These are phyloP conservation scores for Sarcophaga variegata DNA, from an alignment of 2,888 invertebrate genomes.

Conservation along the genomic window DNA sequence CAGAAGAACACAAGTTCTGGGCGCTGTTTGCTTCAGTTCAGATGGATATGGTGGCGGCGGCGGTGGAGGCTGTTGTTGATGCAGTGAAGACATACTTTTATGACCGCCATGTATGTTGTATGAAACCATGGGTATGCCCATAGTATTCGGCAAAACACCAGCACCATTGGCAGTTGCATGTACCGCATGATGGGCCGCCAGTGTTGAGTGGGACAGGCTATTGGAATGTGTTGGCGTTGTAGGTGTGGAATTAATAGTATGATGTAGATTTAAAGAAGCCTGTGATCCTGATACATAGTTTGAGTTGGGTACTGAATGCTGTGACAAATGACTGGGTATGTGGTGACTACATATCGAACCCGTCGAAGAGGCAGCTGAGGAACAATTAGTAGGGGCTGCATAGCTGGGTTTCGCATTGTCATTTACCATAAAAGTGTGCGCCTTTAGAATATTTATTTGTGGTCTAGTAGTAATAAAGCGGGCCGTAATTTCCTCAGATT, in stretches of 20 bases:
- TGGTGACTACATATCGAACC: slow-evolving; percentile 70
- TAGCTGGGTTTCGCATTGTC: slow-evolving; percentile 85
- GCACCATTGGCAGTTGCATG: slow-evolving; percentile 36
- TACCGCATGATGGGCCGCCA: slow-evolving; percentile 63
- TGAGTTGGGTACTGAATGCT: slow-evolving; percentile 78
- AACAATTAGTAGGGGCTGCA: slow-evolving; percentile 82
- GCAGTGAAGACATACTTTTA: slow-evolving; percentile 84
- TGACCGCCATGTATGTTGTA: slow-evolving; percentile 85
- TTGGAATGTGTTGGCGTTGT: slow-evolving; percentile 77
- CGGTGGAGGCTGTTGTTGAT: slow-evolving; percentile 78
- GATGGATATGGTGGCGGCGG: slow-evolving; percentile 81
- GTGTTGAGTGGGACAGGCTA: slow-evolving; percentile 68
- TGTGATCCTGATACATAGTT: slow-evolving; percentile 78
- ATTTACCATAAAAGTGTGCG: slow-evolving; percentile 88
- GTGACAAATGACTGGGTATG: slow-evolving; percentile 73
- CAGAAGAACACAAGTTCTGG: slow-evolving; percentile 83
- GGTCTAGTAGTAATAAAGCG: slow-evolving; percentile 90
- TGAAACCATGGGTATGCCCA: slow-evolving; percentile 82
- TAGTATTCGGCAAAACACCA: slow-evolving; percentile 75
- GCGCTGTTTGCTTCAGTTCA: slow-evolving; percentile 82
- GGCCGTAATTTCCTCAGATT: slow-evolving; percentile 88
- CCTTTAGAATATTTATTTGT: slow-evolving; percentile 89
- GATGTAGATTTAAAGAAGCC: slow-evolving; percentile 70
- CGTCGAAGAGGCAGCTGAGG: slow-evolving; percentile 76
- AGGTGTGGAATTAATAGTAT: slow-evolving; percentile 74